Evolutionary conservation across 2,888 invertebrate species (phyloP).

Genomic region (Catonia carolina): DNA sequence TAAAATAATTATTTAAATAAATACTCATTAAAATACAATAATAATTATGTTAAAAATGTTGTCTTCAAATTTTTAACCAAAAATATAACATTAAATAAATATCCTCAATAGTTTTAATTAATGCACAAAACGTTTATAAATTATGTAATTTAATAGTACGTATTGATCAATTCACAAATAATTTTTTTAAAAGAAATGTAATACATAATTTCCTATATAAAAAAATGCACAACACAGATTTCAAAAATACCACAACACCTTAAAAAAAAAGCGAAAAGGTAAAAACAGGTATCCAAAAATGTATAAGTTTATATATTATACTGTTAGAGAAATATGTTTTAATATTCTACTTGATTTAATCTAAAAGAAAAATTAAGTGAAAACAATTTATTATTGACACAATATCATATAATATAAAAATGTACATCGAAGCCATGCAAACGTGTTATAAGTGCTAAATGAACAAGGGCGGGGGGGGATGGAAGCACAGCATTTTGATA

Average conservation of each 20-base stretch:
- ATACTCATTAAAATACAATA: too few relatives aligned
- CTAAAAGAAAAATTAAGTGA: background rate
- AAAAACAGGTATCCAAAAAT: background rate
- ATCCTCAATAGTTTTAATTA: too few relatives aligned
- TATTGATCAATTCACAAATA: too few relatives aligned
- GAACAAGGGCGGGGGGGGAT: background rate
- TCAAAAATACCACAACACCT: slow-evolving; percentile 14
- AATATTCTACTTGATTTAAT: background rate
- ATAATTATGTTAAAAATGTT: too few relatives aligned
- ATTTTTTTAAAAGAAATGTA: too few relatives aligned
- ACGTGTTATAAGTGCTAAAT: slow-evolving; percentile 2
- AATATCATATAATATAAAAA: background rate
- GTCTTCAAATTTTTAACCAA: too few relatives aligned
- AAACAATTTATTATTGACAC: background rate
- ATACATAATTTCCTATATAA: too few relatives aligned
- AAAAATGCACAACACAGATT: slow-evolving; percentile 14
- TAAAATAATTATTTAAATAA: too few relatives aligned
- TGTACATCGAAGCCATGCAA: slow-evolving; percentile 17
- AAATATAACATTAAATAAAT: too few relatives aligned
- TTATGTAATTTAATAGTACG: too few relatives aligned
- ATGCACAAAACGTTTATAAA: too few relatives aligned
- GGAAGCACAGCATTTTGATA: background rate
- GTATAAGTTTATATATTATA: background rate
- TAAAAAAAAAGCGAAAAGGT: slow-evolving; percentile 3
- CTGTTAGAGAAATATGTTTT: background rate